phyloP scores from a whole-genome alignment of 2,797 vertebrate genomes.

The Echiichthys vipera region DNA sequence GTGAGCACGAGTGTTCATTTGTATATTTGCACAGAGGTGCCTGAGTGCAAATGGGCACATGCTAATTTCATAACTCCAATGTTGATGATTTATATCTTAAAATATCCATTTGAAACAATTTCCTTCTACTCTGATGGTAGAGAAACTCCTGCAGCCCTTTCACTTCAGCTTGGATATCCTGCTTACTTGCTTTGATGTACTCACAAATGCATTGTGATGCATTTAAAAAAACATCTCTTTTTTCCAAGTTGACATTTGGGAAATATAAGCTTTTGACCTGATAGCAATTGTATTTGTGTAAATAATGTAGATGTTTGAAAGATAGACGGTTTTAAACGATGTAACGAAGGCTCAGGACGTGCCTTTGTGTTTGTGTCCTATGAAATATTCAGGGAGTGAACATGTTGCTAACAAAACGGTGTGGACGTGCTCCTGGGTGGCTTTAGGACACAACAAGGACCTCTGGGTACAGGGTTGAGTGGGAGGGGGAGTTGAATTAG shows the following conservation, averaged over 20 bases:
- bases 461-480: constrained; percentile 37
- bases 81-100: constrained; percentile 26
- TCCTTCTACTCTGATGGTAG: background rate
- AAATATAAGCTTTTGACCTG: constrained; percentile 13
- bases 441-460: constrained; percentile 53
- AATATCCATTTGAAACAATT: constrained; percentile 9
- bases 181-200: background rate
- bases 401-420: constrained; percentile 67
- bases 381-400: constrained; percentile 79
- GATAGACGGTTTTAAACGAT: background rate
- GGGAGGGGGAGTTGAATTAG: background rate
- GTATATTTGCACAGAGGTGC: constrained; percentile 6
- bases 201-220: background rate
- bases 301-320: constrained; percentile 46
- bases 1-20: constrained; percentile 19
- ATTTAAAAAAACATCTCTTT: background rate
- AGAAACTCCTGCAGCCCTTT: background rate
- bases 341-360: constrained; percentile 37
- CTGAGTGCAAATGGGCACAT: constrained; percentile 20
- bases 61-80: constrained; percentile 24
- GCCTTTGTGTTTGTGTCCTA: constrained; percentile 55
- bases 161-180: background rate
- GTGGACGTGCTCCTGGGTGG: constrained; percentile 43
- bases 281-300: constrained; percentile 26
- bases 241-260: constrained; percentile 23